Evolutionary conservation across 2,888 invertebrate genomes (phyloP).

Genomic region (Polyommatus iphigenia): DNA sequence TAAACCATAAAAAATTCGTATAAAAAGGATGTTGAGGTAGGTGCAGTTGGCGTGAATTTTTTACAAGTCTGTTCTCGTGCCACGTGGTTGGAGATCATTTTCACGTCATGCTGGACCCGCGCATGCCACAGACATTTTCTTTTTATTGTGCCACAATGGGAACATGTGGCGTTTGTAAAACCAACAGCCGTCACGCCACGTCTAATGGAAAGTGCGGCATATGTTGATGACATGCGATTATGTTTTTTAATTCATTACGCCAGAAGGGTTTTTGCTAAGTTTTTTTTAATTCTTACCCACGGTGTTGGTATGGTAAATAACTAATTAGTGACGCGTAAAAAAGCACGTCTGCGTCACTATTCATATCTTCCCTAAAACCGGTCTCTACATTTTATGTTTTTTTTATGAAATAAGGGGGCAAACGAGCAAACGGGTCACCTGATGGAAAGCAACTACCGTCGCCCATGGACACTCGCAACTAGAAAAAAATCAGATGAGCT

Average conservation of each 20-base stretch:
- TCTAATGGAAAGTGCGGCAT: slow-evolving; percentile 39
- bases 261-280: slow-evolving; percentile 52
- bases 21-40: not conserved
- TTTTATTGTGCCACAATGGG: slow-evolving; percentile 46
- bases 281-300: slow-evolving; percentile 43
- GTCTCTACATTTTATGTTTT: not conserved
- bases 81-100: slow-evolving; percentile 51
- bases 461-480: too few species aligned
- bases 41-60: not conserved
- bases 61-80: slow-evolving; percentile 34
- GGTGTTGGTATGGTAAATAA: not conserved
- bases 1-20: not conserved
- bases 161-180: slow-evolving; percentile 49
- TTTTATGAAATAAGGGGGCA: too few species aligned
- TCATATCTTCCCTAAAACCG: not conserved
- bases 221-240: slow-evolving; percentile 39
- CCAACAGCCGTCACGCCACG: slow-evolving; percentile 44
- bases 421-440: too few species aligned
- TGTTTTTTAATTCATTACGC: slow-evolving; percentile 42
- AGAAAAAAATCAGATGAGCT: too few species aligned
- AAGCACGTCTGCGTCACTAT: not conserved
- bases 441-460: too few species aligned
- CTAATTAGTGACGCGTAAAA: not conserved
- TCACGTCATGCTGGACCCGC: slow-evolving; percentile 54
- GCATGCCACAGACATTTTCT: slow-evolving; percentile 42